phyloP scores from a whole-genome alignment of 2,888 invertebrate genomes.

The Melanophora roralis region DNA sequence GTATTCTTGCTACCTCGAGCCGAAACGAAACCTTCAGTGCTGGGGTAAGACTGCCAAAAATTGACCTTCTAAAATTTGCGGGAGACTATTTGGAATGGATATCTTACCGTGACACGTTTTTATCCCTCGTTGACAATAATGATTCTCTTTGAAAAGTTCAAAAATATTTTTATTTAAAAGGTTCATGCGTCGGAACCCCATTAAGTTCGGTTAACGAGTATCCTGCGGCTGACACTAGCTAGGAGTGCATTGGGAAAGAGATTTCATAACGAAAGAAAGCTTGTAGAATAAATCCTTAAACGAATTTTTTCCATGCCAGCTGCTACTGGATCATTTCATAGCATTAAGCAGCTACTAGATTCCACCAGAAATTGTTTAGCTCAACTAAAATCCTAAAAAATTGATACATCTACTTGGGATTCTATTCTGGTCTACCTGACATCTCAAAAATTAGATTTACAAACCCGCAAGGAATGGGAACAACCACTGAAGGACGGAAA shows the following conservation, averaged over 20 bases:
- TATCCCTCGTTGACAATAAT: slow-evolving; percentile 33
- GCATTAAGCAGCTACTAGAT: slow-evolving; percentile 14
- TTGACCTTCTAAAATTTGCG: slow-evolving; percentile 11
- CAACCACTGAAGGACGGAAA: too few species aligned
- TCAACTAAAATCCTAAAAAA: background rate
- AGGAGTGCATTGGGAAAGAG: slow-evolving; percentile 17
- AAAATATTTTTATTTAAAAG: slow-evolving; percentile 43
- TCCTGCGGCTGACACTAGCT: slow-evolving; percentile 33
- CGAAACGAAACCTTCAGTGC: slow-evolving; percentile 1
- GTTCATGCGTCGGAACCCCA: slow-evolving; percentile 22
- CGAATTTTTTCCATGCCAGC: background rate
- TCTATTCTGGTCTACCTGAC: slow-evolving; percentile 10
- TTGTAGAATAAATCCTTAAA: slow-evolving; percentile 27
- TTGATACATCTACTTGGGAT: slow-evolving; percentile 7
- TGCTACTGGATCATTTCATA: slow-evolving; percentile 6
- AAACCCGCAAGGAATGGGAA: background rate
- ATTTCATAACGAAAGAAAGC: too few species aligned
- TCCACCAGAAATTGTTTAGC: background rate
- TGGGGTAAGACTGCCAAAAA: slow-evolving; percentile 21
- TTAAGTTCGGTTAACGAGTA: slow-evolving; percentile 18
- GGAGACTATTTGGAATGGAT: slow-evolving; percentile 30
- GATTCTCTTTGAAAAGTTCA: slow-evolving; percentile 24
- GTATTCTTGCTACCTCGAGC: slow-evolving; percentile 13
- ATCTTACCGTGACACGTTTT: slow-evolving; percentile 37
- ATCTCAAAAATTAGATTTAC: background rate